Percentiles rank a stretch among this genome's conserved stretches.
Conservation (phyloP, 2,113 vertebrate species). For the Atractosteus spatula region DNA sequence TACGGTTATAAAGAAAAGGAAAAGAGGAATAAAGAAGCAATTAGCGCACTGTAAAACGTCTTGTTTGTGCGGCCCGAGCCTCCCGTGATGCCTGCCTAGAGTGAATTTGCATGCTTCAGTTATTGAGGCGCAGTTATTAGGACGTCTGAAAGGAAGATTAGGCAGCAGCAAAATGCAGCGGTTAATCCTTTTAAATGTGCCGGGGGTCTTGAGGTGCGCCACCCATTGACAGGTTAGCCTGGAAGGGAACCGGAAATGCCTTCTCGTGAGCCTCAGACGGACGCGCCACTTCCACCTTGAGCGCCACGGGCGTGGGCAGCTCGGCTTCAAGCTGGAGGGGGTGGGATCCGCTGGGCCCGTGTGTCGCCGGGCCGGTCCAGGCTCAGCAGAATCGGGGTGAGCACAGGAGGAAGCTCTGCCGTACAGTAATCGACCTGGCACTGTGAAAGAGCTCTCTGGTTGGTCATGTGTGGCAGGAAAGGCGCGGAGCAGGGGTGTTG, state of each 20-base stretch:
- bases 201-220: slow-evolving; percentile 66
- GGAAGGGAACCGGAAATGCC: slow-evolving; percentile 23
- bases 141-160: slow-evolving; percentile 77
- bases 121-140: slow-evolving; percentile 75
- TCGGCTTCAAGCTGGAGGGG: neutral
- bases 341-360: neutral
- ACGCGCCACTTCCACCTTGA: neutral
- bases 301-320: neutral
- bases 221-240: slow-evolving; percentile 43
- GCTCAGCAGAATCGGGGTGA: no score
- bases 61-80: slow-evolving; percentile 65
- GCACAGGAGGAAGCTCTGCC: no score
- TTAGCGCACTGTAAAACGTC: slow-evolving; percentile 68
- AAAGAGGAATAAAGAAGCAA: slow-evolving; percentile 72
- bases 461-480: no score
- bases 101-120: slow-evolving; percentile 78
- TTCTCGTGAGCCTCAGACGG: neutral
- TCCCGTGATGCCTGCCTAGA: slow-evolving; percentile 55
- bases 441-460: no score
- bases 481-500: no score
- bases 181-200: slow-evolving; percentile 80
- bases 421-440: no score
- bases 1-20: slow-evolving; percentile 61
- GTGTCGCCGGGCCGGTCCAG: no score
- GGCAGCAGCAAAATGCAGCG: slow-evolving; percentile 72